Conservation (phyloP, 2,113 vertebrate species). For the Cardinalis cardinalis region DNA sequence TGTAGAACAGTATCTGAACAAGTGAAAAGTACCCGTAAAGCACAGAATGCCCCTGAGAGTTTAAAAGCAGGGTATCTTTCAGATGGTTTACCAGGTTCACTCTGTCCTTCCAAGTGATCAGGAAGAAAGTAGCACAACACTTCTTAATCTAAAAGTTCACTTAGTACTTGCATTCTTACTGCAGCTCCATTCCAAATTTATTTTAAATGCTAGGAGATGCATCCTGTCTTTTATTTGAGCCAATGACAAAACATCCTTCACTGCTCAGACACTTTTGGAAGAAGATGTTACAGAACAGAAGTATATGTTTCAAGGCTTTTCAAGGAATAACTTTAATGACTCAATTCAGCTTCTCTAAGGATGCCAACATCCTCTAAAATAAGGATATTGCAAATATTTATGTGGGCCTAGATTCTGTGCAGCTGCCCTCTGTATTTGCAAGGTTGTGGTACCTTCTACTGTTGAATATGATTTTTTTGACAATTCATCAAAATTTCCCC, state of each 20-base stretch:
- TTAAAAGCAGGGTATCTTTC: slow-evolving; percentile 28
- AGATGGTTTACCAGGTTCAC: background rate
- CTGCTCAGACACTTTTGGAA: slow-evolving; percentile 9
- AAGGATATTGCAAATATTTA: background rate
- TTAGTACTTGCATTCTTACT: slow-evolving; percentile 2
- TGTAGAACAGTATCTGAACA: slow-evolving; percentile 15
- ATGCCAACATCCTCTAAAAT: background rate
- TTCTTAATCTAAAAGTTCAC: slow-evolving; percentile 27
- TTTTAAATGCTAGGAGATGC: slow-evolving; percentile 26
- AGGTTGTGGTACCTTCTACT: background rate
- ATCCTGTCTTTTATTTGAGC: background rate
- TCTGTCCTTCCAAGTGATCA: slow-evolving; percentile 31
- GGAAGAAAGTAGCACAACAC: background rate
- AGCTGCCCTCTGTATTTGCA: background rate
- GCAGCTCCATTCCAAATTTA: slow-evolving; percentile 2
- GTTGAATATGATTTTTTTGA: background rate
- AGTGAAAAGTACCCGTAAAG: slow-evolving; percentile 36
- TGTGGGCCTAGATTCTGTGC: background rate
- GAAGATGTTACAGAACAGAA: slow-evolving; percentile 11
- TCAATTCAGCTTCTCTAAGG: background rate
- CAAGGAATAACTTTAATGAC: background rate
- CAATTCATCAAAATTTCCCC: background rate
- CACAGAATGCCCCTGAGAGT: slow-evolving; percentile 20
- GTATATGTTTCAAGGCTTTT: background rate
- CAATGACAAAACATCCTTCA: background rate